phyloP scores from a whole-genome alignment of 1,140 invertebrate genomes.

The Littorina saxatilis region DNA sequence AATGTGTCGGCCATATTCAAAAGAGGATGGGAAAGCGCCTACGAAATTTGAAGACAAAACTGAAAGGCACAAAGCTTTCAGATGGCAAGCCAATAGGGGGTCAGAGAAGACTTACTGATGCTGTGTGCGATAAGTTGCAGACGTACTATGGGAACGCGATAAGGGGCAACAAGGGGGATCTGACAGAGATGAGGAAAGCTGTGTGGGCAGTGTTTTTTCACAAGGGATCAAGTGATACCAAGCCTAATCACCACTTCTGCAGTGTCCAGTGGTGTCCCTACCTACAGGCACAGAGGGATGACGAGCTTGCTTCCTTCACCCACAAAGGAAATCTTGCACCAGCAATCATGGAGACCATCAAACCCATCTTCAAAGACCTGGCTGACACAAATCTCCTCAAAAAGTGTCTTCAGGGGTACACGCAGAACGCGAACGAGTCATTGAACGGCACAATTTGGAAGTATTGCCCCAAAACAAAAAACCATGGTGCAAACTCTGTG shows the following conservation, averaged over 20 bases:
- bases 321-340: no score
- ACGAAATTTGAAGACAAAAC: background rate
- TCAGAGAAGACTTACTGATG: background rate
- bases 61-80: background rate
- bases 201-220: background rate
- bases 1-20: background rate
- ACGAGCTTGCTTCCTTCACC: no score
- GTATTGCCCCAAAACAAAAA: no score
- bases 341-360: background rate
- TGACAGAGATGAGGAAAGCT: background rate
- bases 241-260: background rate
- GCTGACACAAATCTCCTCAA: background rate
- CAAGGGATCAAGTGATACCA: background rate
- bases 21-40: background rate
- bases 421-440: no score
- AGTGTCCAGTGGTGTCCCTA: no score
- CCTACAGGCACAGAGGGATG: no score
- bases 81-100: background rate
- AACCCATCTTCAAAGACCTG: background rate
- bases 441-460: no score
- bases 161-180: background rate
- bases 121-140: background rate
- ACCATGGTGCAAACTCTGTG: no score
- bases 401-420: no score
- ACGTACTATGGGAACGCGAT: no score